A percentile compares a stretch with the other conserved stretches of the same genome.
Conservation (phyloP, 1,140 invertebrate genomes). For the Oncopodura yosiiana region DNA sequence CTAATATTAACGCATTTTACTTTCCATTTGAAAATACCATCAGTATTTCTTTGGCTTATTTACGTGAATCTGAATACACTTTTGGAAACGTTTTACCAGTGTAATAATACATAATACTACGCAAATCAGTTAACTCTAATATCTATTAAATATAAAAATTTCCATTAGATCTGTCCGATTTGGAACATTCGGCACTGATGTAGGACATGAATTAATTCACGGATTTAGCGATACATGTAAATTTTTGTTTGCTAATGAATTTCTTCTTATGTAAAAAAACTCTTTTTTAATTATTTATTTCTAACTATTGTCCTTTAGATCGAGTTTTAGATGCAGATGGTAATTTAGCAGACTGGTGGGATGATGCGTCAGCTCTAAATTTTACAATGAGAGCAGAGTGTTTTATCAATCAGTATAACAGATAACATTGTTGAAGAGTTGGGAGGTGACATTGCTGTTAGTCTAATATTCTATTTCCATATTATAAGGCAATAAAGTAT, state of each 20-base stretch:
- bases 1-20: neutral
- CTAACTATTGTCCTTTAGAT: neutral
- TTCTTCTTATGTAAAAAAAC: neutral
- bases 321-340: conserved; percentile 35
- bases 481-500: too few species aligned
- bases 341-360: conserved; percentile 36
- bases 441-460: too few species aligned
- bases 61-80: neutral
- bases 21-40: neutral
- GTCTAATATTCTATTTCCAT: too few species aligned
- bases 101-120: neutral
- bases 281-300: neutral
- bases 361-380: conserved; percentile 23
- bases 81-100: neutral
- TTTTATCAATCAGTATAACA: conserved; percentile 52
- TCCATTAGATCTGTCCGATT: conserved; percentile 61
- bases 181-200: conserved; percentile 63
- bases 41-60: neutral
- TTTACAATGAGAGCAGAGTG: conserved; percentile 45
- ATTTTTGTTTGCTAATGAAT: too few species aligned
- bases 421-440: too few species aligned
- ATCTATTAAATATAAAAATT: neutral
- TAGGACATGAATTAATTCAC: conserved; percentile 77
- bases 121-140: neutral
- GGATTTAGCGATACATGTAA: conserved; percentile 68